phyloP scores from a whole-genome alignment of 2,797 vertebrate species.

The Xyrichtys novacula region DNA sequence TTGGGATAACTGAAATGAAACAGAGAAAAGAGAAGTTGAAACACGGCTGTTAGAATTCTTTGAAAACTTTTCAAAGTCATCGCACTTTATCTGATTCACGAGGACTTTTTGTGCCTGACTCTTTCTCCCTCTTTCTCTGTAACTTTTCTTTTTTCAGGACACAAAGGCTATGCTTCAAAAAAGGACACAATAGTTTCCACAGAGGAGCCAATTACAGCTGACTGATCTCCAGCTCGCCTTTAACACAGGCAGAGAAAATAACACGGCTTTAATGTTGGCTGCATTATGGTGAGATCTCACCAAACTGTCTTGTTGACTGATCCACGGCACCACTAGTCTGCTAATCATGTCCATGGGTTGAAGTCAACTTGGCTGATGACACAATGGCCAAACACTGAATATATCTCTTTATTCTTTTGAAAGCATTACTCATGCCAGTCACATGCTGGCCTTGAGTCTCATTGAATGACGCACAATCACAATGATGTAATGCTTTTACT shows the following conservation, averaged over 20 bases:
- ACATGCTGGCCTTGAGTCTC: not conserved
- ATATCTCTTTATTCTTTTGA: not conserved
- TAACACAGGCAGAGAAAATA: slow-evolving; percentile 19
- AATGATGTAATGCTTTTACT: not conserved
- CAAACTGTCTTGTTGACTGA: slow-evolving; percentile 9
- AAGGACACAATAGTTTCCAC: slow-evolving; percentile 31
- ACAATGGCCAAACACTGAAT: not conserved
- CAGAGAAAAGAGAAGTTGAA: not conserved
- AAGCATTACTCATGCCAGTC: not conserved
- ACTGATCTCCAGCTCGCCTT: slow-evolving; percentile 24
- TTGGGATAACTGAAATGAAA: not conserved
- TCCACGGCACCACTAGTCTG: slow-evolving; percentile 13
- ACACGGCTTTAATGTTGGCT: slow-evolving; percentile 26
- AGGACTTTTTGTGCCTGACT: not conserved
- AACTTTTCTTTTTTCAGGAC: slow-evolving; percentile 13
- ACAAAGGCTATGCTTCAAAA: slow-evolving; percentile 31
- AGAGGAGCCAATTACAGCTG: slow-evolving; percentile 41
- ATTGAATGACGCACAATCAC: slow-evolving; percentile 4
- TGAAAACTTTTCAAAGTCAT: not conserved
- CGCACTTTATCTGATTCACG: slow-evolving; percentile 3
- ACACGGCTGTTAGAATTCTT: not conserved
- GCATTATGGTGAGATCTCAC: slow-evolving; percentile 31
- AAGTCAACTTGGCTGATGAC: not conserved
- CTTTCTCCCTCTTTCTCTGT: not conserved
- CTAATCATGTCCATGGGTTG: slow-evolving; percentile 1